Evolutionary conservation across 2,888 invertebrate species (phyloP), one percentile per base, ranked within the genome.

Genomic region (Philopedon plagiatum): DNA sequence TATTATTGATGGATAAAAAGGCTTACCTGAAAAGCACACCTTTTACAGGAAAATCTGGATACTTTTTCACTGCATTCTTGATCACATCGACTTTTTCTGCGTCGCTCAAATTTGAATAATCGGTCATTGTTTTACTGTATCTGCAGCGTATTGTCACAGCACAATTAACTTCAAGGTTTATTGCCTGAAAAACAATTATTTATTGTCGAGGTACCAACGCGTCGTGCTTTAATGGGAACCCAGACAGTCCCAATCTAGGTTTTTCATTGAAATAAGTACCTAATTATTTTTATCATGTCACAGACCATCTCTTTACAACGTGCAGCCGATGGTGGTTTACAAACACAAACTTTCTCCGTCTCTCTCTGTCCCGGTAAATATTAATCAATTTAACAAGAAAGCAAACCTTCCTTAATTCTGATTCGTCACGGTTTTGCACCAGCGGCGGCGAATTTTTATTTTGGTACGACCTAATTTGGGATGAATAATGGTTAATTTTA

Each of bases 1-100:
- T 18, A 7, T 21, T 21, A 2, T 21, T 23, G 9, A 0, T n/a
- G 13, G 56, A 32, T 29, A 46, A 32, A 57, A 58, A 44, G 62
- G 84, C 87, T 87, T 88, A 97, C 97, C 92, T 91, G 85, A 96
- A 97, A 64, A 92, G 77, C 73, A 97, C 90, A 62, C 96, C 97
- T 73, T 91, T 88, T 84, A 94, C 94, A 0, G 97, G 97, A 85
- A 97, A 97, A 86, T 97, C 92, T 0, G 91, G 91, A 84, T 91
- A 94, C 76, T 88, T 88, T 77, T 87, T 88, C 56, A 95, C 89
- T 81, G 91, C 89, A 32, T 89, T 86, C 80, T 90, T 91, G 0
- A 95, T 82, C 75, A 90, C 85, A 73, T 87, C 84, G 37, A 93
- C 78, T 86, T 91, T 90, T 54, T 88, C 81, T 34, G 82, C 29